Evolutionary conservation across 2,797 vertebrate genomes (phyloP), one percentile per base, ranked within the genome.

Genomic region (Pseudomugil tenellus): DNA sequence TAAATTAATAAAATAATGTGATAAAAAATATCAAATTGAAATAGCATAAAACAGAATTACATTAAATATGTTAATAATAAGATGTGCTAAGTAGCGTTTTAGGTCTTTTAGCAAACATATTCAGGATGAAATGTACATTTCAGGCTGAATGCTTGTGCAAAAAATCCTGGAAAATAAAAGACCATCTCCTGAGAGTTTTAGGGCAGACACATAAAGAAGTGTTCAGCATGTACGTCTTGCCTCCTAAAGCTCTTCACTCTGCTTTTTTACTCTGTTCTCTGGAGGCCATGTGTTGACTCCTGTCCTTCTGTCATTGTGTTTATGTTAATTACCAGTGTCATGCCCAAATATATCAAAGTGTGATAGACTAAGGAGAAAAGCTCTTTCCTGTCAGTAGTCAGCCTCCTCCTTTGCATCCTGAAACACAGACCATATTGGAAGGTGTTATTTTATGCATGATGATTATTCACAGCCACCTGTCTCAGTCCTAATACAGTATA

Each of bases 381-480:
- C 32, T 63, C 48, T 8, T 29, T 28, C 76, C 55, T 62, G 55
- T 58, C 19, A 65, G 53, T 62, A 52, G 29, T 19, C 48, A 25
- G 37, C 70, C 51, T 25, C 53, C 49, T 58, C 66, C 54, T 57
- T 62, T 52, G 66, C 65, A 28, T 69, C 63, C 49, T 63, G 49
- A 31, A 0, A 28, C 71, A 70, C 70, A 80, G 67, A 74, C 85
- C 90, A 93, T 89, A 91, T 88, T 91, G 90, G 76, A 76, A 83
- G 83, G 81, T 90, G 91, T 90, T 87, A 87, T 79, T 89, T 78
- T 67, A 76, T 85, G 72, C 74, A 74, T 84, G 76, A 80, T 92
- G 83, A 88, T 90, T 93, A 93, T 93, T 93, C 90, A 92, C 69
- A 81, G 69, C 91, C 92, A 93, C 86, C 90, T 94, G 92, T 84